Conservation (phyloP, 2,888 invertebrate species). For the Hemithea aestivaria region DNA sequence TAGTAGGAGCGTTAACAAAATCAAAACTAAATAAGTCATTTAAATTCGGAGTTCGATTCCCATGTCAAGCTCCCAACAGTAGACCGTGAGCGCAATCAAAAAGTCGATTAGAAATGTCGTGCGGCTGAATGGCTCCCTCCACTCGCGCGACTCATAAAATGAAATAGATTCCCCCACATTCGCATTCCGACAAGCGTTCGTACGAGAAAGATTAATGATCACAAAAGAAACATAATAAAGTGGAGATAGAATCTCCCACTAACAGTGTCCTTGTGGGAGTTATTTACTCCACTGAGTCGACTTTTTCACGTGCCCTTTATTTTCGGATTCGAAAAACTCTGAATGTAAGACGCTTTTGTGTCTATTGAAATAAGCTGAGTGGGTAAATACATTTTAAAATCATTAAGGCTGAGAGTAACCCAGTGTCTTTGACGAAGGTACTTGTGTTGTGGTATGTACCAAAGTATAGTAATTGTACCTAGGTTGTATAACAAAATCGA, state of each 20-base stretch:
- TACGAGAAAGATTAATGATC: constrained; percentile 80
- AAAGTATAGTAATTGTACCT: too few relatives aligned
- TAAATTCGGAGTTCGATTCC: constrained; percentile 47
- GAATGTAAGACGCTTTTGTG: constrained; percentile 3
- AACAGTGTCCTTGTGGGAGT: constrained; percentile 78
- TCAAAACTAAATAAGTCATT: constrained; percentile 26
- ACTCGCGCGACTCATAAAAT: constrained; percentile 77
- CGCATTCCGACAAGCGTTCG: constrained; percentile 80
- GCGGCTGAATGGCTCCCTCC: constrained; percentile 72
- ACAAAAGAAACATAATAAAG: constrained; percentile 80
- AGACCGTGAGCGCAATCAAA: constrained; percentile 73
- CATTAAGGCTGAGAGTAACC: too few relatives aligned
- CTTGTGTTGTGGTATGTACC: too few relatives aligned
- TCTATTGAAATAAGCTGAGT: neutral
- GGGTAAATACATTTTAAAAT: too few relatives aligned
- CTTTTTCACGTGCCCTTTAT: constrained; percentile 73
- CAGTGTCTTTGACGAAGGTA: too few relatives aligned
- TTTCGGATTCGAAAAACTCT: constrained; percentile 39
- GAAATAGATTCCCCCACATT: constrained; percentile 80
- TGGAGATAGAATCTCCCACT: constrained; percentile 78
- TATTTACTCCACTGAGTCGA: constrained; percentile 71
- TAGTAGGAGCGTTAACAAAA: neutral
- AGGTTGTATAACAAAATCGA: too few relatives aligned
- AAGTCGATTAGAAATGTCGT: constrained; percentile 79
- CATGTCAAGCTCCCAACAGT: constrained; percentile 39